Evolutionary conservation across 2,888 invertebrate genomes (phyloP).

Genomic region (Dexiosoma caninum): DNA sequence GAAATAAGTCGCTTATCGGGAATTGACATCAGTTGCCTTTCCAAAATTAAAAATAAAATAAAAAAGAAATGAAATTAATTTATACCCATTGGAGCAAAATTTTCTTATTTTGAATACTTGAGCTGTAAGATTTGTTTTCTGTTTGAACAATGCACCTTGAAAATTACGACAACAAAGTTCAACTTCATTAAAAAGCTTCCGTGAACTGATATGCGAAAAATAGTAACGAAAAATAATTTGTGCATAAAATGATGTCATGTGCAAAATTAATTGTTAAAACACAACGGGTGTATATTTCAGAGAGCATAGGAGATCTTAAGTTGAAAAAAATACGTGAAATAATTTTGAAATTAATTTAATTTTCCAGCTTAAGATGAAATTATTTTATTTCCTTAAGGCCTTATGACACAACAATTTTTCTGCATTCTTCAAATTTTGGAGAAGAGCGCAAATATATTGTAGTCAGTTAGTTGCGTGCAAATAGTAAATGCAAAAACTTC

Average conservation of each 20-base stretch:
- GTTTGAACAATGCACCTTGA: slow-evolving; percentile 61
- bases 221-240: slow-evolving; percentile 5
- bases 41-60: background rate
- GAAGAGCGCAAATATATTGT: too few species aligned
- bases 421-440: too few species aligned
- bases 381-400: too few species aligned
- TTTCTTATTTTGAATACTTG: background rate
- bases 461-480: too few species aligned
- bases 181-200: slow-evolving; percentile 57
- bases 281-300: background rate
- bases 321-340: too few species aligned
- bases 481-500: too few species aligned
- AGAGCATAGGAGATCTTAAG: too few species aligned
- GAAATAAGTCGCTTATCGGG: slow-evolving; percentile 48
- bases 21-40: slow-evolving; percentile 61
- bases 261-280: slow-evolving; percentile 35
- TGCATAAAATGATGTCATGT: slow-evolving; percentile 55
- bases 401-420: too few species aligned
- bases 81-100: background rate
- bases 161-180: slow-evolving; percentile 54
- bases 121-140: slow-evolving; percentile 18
- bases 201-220: slow-evolving; percentile 33
- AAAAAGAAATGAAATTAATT: slow-evolving; percentile 2
- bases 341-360: too few species aligned
- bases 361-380: too few species aligned